These are phyloP conservation scores for Oryzias curvinotus DNA, from an alignment of 2,113 vertebrate species.

Conservation along the genomic window DNA sequence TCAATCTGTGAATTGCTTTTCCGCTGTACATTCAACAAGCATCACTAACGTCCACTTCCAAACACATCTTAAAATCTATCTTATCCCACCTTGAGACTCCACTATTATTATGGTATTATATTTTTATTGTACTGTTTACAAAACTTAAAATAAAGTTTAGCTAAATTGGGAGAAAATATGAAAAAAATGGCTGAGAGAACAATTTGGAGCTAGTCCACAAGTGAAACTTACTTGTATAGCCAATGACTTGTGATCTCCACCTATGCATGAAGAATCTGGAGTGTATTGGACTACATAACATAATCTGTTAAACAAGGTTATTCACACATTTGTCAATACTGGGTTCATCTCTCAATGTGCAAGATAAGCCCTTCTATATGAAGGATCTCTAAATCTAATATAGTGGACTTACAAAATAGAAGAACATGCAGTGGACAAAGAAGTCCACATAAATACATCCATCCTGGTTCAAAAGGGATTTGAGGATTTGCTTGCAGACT, in stretches of 20 bases:
- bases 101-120: not conserved
- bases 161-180: no score
- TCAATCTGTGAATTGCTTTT: no score
- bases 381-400: conserved; percentile 51
- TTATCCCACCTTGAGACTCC: not conserved
- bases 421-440: conserved; percentile 30
- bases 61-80: no score
- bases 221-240: not conserved
- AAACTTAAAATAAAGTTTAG: no score
- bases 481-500: conserved; percentile 65
- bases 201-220: not conserved
- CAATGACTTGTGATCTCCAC: conserved; percentile 21
- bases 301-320: conserved; percentile 43
- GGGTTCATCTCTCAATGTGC: conserved; percentile 46
- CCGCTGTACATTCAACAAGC: no score
- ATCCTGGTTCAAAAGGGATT: conserved; percentile 49
- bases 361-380: conserved; percentile 39
- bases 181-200: no score
- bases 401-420: conserved; percentile 24
- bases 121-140: not conserved
- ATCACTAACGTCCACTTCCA: no score
- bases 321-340: conserved; percentile 51
- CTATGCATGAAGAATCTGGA: conserved; percentile 16
- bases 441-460: conserved; percentile 17
- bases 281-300: conserved; percentile 17